Base-by-base conservation (phyloP, 1,140 invertebrate species). In the Drosophila ercepeae region DNA sequence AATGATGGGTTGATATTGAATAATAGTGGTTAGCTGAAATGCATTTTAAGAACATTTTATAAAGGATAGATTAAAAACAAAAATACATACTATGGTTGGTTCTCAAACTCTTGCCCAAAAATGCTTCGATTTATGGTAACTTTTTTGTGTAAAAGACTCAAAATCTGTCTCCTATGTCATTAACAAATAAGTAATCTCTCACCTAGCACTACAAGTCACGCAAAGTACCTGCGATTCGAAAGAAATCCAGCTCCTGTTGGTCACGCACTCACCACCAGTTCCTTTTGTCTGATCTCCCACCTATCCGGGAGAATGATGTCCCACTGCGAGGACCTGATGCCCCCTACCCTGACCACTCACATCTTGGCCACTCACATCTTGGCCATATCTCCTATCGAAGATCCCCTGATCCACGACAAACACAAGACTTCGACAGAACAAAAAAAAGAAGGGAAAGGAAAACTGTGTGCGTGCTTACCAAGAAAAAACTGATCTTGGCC, bases 401-500 rank as follows among this genome's bases (percentile, higher is more conserved):
- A 60, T 64, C 54, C 48, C 41, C 39, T 75, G 53, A 69, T 29
- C 42, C 39, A 68, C 41, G 52, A 68, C 67, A 70, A 68, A 68
- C 61, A 67, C 25, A 32, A 69, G 61, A 41, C 18, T 13, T 9
- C n/a, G 58, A 14, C 23, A 64, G 29, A 36, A 25, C 23, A 16
- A 3, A 27, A 29, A 42, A 29, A 14, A 16, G n/a, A 39, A 13
- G 11, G 13, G 16, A 45, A 63, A 36, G 42, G 57, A 64, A 61
- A 65, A 65, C 27, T 32, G 32, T 75, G 78, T 82, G 78, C 76
- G 81, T 84, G 81, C 72, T 48, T 79, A 86, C 53, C 81, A 58
- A 73, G 81, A 84, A 74, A 65, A 19, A 34, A 59, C 42, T 18
- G 1, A 21, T 27, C 29, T 32, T 32, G 29, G 29, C 9, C 36